A percentile compares a stretch with the other conserved stretches of the same genome.
These are phyloP conservation scores for Asbolus verrucosus DNA, from an alignment of 1,140 invertebrate genomes.

Conservation along the genomic window DNA sequence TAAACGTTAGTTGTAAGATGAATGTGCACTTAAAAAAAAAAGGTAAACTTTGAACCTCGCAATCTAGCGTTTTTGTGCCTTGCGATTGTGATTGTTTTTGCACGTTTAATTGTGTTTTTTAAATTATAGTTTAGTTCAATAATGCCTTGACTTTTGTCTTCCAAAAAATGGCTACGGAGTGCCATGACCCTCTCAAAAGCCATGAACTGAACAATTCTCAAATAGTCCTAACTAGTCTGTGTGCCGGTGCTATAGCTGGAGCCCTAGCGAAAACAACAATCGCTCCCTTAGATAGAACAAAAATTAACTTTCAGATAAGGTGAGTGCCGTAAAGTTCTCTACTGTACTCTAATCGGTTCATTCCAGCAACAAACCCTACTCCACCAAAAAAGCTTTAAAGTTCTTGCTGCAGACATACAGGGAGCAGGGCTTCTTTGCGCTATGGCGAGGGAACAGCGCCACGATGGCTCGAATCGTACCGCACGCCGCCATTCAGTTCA, in stretches of 20 bases:
- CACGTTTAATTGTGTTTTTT: background rate
- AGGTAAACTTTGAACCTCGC: slow-evolving; percentile 26
- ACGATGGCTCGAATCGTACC: slow-evolving; percentile 97
- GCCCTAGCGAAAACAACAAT: slow-evolving; percentile 96
- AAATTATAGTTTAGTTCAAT: background rate
- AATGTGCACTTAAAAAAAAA: slow-evolving; percentile 10
- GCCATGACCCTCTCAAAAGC: slow-evolving; percentile 35
- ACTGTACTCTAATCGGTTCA: background rate
- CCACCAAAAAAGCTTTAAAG: slow-evolving; percentile 78
- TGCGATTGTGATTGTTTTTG: background rate
- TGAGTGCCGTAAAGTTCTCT: slow-evolving; percentile 60
- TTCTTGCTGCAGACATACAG: slow-evolving; percentile 81
- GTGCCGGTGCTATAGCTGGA: slow-evolving; percentile 90
- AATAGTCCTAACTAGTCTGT: slow-evolving; percentile 76
- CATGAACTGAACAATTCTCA: slow-evolving; percentile 66
- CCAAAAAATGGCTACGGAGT: slow-evolving; percentile 38
- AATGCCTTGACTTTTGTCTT: slow-evolving; percentile 39
- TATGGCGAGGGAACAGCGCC: slow-evolving; percentile 98
- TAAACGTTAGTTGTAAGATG: slow-evolving; percentile 11
- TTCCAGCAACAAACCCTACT: slow-evolving; percentile 79
- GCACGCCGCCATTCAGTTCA: slow-evolving; percentile 97
- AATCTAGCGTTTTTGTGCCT: background rate
- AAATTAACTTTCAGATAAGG: slow-evolving; percentile 97
- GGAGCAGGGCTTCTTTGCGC: slow-evolving; percentile 81
- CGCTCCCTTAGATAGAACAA: slow-evolving; percentile 96